Percentiles rank a stretch among this genome's conserved stretches.
These are phyloP conservation scores for Ornithoptera priamus DNA, from an alignment of 2,888 invertebrate species.

Conservation along the genomic window DNA sequence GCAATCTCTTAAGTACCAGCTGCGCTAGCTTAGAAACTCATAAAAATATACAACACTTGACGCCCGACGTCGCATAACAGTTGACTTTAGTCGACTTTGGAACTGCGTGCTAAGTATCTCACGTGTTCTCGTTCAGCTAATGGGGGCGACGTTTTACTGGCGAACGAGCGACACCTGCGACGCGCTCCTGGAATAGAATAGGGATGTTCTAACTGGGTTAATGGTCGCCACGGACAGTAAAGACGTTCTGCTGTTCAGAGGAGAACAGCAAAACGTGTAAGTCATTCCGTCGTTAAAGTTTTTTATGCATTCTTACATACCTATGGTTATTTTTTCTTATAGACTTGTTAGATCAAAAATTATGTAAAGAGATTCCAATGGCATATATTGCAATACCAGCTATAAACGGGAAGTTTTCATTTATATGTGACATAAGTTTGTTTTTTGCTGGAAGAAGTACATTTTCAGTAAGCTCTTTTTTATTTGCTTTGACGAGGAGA, in stretches of 20 bases:
- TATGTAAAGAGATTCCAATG: neutral
- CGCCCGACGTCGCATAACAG: conserved; percentile 55
- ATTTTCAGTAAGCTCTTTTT: too few species aligned
- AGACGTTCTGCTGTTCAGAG: conserved; percentile 12
- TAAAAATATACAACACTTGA: conserved; percentile 64
- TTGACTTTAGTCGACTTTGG: conserved; percentile 64
- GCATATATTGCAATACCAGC: too few species aligned
- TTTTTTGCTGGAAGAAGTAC: too few species aligned
- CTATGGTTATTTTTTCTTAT: neutral
- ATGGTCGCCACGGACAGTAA: conserved; percentile 29
- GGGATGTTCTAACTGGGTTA: conserved; percentile 53
- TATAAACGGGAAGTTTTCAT: too few species aligned
- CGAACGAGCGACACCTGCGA: conserved; percentile 60
- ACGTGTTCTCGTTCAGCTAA: conserved; percentile 60
- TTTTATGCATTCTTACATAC: neutral
- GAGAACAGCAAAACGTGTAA: conserved; percentile 4
- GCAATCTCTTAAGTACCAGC: conserved; percentile 58
- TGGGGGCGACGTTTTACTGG: conserved; percentile 63
- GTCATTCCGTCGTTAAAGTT: neutral
- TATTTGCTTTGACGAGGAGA: too few species aligned
- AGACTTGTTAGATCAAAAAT: neutral
- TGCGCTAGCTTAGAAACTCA: conserved; percentile 45
- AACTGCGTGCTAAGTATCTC: conserved; percentile 68
- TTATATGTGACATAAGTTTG: too few species aligned
- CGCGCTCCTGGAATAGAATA: conserved; percentile 41